Evolutionary conservation across 2,113 vertebrate species (phyloP).

Genomic region (Leptobrachium leishanense): DNA sequence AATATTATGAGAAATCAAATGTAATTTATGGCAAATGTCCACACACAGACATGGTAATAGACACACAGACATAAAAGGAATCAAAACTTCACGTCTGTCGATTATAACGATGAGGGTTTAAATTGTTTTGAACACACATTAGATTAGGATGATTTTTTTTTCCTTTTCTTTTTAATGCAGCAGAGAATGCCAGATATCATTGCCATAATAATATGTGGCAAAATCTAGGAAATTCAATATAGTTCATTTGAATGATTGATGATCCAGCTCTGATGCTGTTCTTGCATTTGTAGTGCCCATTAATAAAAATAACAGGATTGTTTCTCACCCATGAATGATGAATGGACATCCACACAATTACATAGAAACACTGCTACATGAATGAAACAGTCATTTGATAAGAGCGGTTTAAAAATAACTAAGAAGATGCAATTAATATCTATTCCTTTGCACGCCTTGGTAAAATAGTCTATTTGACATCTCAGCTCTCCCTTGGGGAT

Average conservation of each 20-base stretch:
- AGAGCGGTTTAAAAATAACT: neutral
- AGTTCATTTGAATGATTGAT: constrained; percentile 27
- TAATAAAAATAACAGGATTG: neutral
- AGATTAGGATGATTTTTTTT: neutral
- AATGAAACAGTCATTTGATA: neutral
- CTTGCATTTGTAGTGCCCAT: neutral
- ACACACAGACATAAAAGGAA: neutral
- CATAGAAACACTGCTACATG: neutral
- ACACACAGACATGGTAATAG: neutral
- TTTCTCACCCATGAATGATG: neutral
- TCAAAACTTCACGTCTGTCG: neutral
- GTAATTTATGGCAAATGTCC: constrained; percentile 1
- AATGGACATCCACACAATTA: neutral
- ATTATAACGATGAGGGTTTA: neutral
- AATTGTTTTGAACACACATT: neutral
- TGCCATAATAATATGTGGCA: neutral
- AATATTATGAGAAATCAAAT: neutral
- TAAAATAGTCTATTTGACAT: constrained; percentile 25
- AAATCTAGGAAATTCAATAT: constrained; percentile 6
- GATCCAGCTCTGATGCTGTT: neutral
- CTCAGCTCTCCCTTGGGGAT: neutral
- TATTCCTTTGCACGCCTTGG: neutral
- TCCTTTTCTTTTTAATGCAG: neutral
- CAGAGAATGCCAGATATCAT: neutral
- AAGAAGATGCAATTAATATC: neutral